phyloP scores from a whole-genome alignment of 30 jellyfish, hydroid and myxozoan species.

The Turritopsis dohrnii region DNA sequence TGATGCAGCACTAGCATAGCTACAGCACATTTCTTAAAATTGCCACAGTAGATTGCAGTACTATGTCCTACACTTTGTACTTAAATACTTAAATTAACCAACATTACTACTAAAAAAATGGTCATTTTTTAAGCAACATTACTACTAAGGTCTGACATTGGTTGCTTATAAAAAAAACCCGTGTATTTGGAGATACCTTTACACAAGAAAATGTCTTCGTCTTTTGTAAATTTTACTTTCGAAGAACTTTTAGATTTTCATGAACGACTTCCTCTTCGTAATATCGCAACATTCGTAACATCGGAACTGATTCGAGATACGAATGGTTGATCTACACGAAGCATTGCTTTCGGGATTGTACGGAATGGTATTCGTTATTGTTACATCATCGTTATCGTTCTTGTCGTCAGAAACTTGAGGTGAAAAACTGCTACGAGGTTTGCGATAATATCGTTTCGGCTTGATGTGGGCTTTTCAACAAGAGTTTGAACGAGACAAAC shows the following conservation, averaged over 20 bases:
- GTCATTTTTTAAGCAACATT: neutral
- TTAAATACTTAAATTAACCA: neutral
- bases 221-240: neutral
- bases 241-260: neutral
- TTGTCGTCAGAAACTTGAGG: too few relatives aligned
- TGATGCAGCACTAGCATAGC: neutral
- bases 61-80: neutral
- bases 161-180: neutral
- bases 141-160: neutral
- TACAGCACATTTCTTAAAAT: neutral
- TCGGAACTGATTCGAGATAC: too few relatives aligned
- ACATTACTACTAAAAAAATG: neutral
- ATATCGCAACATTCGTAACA: too few relatives aligned
- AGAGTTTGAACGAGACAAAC: too few relatives aligned
- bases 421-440: too few relatives aligned
- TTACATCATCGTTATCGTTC: too few relatives aligned
- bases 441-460: too few relatives aligned
- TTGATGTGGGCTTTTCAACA: too few relatives aligned
- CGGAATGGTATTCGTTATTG: too few relatives aligned
- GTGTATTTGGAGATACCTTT: neutral
- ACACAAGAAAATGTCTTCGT: neutral
- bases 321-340: too few relatives aligned
- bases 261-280: too few relatives aligned
- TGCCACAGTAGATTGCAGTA: neutral
- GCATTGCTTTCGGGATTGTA: too few relatives aligned